phyloP scores from a whole-genome alignment of 2,888 invertebrate genomes.

The Kuschelorhynchus macadamiae region DNA sequence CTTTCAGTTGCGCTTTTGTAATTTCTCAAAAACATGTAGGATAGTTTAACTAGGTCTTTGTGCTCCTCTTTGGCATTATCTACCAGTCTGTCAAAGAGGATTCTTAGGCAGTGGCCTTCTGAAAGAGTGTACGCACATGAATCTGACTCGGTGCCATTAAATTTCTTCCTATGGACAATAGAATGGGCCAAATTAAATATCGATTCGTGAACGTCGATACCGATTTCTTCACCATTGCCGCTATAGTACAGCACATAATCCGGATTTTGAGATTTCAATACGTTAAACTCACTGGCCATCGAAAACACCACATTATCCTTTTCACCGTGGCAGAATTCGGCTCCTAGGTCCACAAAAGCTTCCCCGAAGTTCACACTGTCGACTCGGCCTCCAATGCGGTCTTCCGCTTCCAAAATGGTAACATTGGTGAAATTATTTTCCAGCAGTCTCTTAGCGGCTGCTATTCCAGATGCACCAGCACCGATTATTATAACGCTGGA shows the following conservation, averaged over 20 bases:
- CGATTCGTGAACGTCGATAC: neutral
- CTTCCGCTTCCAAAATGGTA: conserved; percentile 67
- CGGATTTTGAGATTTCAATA: neutral
- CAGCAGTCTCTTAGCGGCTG: conserved; percentile 70
- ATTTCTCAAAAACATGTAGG: conserved; percentile 1
- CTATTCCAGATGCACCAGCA: conserved; percentile 71
- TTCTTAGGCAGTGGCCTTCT: neutral
- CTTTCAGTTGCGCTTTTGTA: conserved; percentile 22
- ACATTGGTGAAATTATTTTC: conserved; percentile 69
- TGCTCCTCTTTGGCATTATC: neutral
- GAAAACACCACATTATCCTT: conserved; percentile 5
- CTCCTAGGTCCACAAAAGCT: conserved; percentile 24
- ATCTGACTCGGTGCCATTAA: neutral
- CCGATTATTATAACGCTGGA: conserved; percentile 30
- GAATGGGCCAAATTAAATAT: neutral
- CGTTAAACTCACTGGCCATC: neutral
- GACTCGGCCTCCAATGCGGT: conserved; percentile 60
- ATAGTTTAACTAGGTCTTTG: neutral
- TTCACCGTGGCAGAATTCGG: conserved; percentile 34
- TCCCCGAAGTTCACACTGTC: conserved; percentile 30
- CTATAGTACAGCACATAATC: neutral
- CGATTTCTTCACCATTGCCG: neutral
- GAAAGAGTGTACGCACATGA: neutral
- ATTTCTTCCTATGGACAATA: neutral
- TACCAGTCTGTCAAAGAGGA: neutral